A percentile compares a stretch with the other conserved stretches of the same genome.
phyloP scores from a whole-genome alignment of 2,113 vertebrate species.

The Numenius arquata region DNA sequence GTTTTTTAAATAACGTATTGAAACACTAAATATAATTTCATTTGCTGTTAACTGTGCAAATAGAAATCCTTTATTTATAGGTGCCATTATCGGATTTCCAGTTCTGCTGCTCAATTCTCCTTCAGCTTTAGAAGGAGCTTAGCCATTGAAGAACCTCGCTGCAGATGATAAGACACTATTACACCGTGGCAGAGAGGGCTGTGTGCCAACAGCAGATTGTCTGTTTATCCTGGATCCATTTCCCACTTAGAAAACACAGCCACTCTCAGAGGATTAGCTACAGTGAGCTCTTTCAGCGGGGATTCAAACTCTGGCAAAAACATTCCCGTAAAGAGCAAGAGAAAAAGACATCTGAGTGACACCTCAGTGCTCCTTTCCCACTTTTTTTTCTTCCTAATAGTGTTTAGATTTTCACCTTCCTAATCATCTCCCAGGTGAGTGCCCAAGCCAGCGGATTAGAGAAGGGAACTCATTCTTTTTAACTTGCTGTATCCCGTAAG shows the following conservation, averaged over 20 bases:
- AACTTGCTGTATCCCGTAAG: neutral
- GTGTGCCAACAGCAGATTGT: conserved; percentile 66
- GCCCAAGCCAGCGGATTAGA: neutral
- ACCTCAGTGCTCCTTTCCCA: neutral
- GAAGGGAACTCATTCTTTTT: neutral
- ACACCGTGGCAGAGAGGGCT: conserved; percentile 1
- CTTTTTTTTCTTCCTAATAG: neutral
- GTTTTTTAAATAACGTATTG: neutral
- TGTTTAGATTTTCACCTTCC: conserved; percentile 57
- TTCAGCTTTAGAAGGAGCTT: conserved; percentile 4
- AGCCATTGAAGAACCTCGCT: conserved; percentile 1
- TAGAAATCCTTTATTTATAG: neutral
- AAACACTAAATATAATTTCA: neutral
- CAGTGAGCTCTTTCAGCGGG: conserved; percentile 14
- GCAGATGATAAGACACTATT: conserved; percentile 40
- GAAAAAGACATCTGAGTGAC: conserved; percentile 50
- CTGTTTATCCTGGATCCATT: conserved; percentile 70
- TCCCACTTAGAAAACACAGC: conserved; percentile 62
- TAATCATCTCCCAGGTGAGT: conserved; percentile 57
- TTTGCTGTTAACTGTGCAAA: neutral
- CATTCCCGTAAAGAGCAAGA: neutral
- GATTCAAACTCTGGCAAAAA: conserved; percentile 38
- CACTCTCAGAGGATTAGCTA: conserved; percentile 63
- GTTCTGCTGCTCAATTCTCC: neutral
- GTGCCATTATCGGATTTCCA: neutral